Evolutionary conservation across 2,113 vertebrate genomes (phyloP).

Genomic region (Prochilodus magdalenae): DNA sequence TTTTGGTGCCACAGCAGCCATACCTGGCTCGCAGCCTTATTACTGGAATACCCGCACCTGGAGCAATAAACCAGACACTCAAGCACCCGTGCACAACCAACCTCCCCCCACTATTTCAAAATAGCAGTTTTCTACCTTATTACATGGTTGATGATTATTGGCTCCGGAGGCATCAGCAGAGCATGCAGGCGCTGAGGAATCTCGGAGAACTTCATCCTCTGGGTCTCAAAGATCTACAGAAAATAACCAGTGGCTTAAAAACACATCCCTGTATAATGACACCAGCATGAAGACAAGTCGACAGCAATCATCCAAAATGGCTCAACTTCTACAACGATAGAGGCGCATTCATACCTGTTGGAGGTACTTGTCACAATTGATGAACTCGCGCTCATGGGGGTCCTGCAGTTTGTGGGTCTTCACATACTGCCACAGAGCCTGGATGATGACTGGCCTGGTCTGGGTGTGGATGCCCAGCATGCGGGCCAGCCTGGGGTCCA

Average conservation of each 20-base stretch:
- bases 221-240: conserved; percentile 87
- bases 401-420: conserved; percentile 93
- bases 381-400: conserved; percentile 87
- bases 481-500: conserved; percentile 88
- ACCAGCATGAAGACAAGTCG: no score
- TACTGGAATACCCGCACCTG: no score
- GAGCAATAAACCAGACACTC: no score
- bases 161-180: conserved; percentile 98
- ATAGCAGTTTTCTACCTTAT: conserved; percentile 89
- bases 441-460: conserved; percentile 89
- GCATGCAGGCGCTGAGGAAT: conserved; percentile 92
- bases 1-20: no score
- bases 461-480: conserved; percentile 90
- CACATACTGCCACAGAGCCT: conserved; percentile 91
- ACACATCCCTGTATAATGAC: not conserved
- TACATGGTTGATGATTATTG: conserved; percentile 98
- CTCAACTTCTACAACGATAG: no score
- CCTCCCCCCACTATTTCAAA: no score
- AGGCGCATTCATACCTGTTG: conserved; percentile 84
- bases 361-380: conserved; percentile 91
- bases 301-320: no score
- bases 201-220: conserved; percentile 90
- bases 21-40: no score
- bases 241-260: not conserved
- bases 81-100: no score